These are phyloP conservation scores for Siniperca knerii DNA, from an alignment of 2,113 vertebrate genomes.

Conservation along the genomic window DNA sequence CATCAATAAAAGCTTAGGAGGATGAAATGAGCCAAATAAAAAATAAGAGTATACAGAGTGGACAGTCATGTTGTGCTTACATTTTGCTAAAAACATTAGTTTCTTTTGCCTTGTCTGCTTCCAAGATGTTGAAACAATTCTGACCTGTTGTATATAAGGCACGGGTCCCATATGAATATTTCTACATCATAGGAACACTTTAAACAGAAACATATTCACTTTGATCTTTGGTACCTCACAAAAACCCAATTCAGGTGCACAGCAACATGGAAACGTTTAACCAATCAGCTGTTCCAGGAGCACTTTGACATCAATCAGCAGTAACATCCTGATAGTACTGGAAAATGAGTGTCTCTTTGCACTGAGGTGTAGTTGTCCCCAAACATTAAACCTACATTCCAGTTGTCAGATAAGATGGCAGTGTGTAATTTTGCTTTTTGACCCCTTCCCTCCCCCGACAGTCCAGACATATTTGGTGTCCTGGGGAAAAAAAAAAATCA, in stretches of 20 bases:
- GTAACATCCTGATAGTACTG: constrained; percentile 50
- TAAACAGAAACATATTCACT: constrained; percentile 43
- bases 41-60: constrained; percentile 59
- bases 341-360: constrained; percentile 64
- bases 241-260: constrained; percentile 49
- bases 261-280: constrained; percentile 38
- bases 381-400: constrained; percentile 84
- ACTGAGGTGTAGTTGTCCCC: constrained; percentile 67
- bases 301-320: constrained; percentile 30
- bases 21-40: constrained; percentile 64
- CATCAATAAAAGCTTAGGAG: constrained; percentile 62
- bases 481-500: constrained; percentile 30
- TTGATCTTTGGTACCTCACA: constrained; percentile 58
- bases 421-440: constrained; percentile 55
- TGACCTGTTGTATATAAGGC: constrained; percentile 41
- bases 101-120: constrained; percentile 39
- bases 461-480: constrained; percentile 58
- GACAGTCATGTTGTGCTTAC: constrained; percentile 54
- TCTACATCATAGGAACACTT: constrained; percentile 40
- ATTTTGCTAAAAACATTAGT: constrained; percentile 25
- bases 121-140: constrained; percentile 13
- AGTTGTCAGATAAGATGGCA: constrained; percentile 84
- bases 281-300: constrained; percentile 45
- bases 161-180: constrained; percentile 33
- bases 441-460: constrained; percentile 27